Conservation (phyloP, 2,888 invertebrate species). For the Steinernema scapterisci region DNA sequence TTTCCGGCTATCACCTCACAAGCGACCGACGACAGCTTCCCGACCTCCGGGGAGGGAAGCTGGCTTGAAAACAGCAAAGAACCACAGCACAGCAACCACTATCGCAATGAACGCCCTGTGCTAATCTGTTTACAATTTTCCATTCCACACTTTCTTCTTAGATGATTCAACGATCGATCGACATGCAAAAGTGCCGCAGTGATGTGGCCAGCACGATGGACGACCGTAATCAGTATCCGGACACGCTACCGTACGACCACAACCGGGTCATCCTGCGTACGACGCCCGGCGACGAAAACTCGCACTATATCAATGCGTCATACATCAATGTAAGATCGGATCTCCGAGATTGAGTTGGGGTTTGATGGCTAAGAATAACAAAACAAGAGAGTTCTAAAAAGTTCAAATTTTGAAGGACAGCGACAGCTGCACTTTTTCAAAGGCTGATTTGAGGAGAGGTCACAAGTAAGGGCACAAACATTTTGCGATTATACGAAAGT, state of each 20-base stretch:
- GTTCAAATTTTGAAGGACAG: not conserved
- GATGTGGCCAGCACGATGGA: conserved; percentile 63
- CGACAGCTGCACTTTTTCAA: conserved; percentile 31
- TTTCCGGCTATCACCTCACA: conserved; percentile 27
- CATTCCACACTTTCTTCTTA: conserved; percentile 37
- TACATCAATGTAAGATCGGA: conserved; percentile 66
- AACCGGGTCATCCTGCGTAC: conserved; percentile 65
- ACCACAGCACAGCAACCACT: not conserved
- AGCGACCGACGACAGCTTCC: too few species aligned
- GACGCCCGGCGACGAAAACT: conserved; percentile 58
- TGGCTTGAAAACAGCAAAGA: conserved; percentile 9
- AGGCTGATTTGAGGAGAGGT: too few species aligned
- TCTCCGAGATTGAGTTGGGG: too few species aligned
- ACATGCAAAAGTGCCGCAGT: conserved; percentile 58
- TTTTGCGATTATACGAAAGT: too few species aligned
- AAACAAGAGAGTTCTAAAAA: too few species aligned
- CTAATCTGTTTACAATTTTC: conserved; percentile 11
- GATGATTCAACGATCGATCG: conserved; percentile 66
- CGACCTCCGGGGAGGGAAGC: too few species aligned
- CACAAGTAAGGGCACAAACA: too few species aligned
- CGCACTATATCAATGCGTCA: conserved; percentile 67
- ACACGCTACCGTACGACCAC: conserved; percentile 67
- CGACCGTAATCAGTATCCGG: conserved; percentile 65
- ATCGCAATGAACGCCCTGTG: not conserved
- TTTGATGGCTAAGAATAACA: too few species aligned